A percentile compares a stretch with the other conserved stretches of the same genome.
These are phyloP conservation scores for Mormyrus proboscirostris DNA, from an alignment of 2,797 vertebrate genomes.

Conservation along the genomic window DNA sequence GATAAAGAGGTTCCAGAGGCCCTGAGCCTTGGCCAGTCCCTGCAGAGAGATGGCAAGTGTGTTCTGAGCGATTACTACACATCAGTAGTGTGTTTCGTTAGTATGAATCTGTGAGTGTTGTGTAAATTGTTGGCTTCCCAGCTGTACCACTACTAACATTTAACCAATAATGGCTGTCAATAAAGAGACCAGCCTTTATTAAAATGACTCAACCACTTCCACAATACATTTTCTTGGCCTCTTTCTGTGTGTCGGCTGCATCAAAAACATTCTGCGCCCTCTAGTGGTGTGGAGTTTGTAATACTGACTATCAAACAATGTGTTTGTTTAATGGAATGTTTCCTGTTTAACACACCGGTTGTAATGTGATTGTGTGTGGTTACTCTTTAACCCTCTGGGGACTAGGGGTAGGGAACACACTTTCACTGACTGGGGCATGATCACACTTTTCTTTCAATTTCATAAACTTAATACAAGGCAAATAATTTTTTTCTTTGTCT, in stretches of 20 bases:
- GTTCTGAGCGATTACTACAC: neutral
- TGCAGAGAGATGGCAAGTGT: constrained; percentile 22
- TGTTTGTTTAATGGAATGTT: neutral
- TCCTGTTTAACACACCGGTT: neutral
- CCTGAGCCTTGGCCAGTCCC: constrained; percentile 51
- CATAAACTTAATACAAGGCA: neutral
- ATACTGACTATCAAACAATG: neutral
- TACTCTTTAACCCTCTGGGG: neutral
- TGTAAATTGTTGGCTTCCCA: neutral
- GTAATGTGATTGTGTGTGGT: neutral
- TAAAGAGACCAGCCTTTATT: neutral
- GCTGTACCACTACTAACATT: neutral
- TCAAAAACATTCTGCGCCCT: neutral
- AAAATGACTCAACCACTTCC: neutral
- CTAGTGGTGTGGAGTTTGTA: neutral
- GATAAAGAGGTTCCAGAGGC: constrained; percentile 59
- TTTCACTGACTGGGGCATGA: neutral
- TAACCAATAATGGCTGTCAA: neutral
- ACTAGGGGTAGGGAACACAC: neutral
- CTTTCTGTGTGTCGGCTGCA: neutral
- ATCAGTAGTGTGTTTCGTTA: neutral
- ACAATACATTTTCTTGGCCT: neutral
- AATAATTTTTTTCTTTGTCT: neutral
- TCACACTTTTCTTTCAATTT: neutral
- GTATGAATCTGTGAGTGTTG: neutral